Conservation (phyloP, 2,888 invertebrate genomes). For the Microctonus brassicae region DNA sequence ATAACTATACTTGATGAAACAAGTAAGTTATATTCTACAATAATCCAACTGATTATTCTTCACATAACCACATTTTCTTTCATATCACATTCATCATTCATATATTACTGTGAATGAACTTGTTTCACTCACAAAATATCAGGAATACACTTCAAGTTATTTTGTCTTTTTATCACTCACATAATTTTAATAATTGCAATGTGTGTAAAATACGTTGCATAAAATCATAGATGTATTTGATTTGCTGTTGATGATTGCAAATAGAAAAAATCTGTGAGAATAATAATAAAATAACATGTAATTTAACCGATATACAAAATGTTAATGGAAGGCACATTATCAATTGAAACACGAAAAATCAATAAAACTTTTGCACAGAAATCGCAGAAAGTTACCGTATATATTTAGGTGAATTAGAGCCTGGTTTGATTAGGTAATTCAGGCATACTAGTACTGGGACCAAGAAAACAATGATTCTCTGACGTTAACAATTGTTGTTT, state of each 20-base stretch:
- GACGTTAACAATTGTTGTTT: conserved; percentile 46
- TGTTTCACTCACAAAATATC: background rate
- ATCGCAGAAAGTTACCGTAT: conserved; percentile 4
- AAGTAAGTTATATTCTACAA: background rate
- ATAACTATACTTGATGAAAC: background rate
- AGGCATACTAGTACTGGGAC: conserved; percentile 62
- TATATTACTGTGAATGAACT: background rate
- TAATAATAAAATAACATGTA: background rate
- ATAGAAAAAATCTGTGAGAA: conserved; percentile 3
- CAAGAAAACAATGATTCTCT: conserved; percentile 60
- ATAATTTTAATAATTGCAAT: background rate
- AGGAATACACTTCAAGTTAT: background rate
- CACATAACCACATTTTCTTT: background rate
- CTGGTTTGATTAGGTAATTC: conserved; percentile 64
- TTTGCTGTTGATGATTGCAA: background rate
- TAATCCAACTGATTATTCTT: background rate
- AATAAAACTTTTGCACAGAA: conserved; percentile 19
- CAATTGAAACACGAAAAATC: conserved; percentile 15
- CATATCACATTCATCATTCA: background rate
- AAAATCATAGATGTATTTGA: background rate
- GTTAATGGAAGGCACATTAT: conserved; percentile 23
- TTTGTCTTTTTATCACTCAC: background rate
- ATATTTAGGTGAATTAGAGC: conserved; percentile 49
- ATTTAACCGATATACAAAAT: conserved; percentile 18
- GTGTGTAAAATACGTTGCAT: background rate